Evolutionary conservation across 2,797 vertebrate species (phyloP), one percentile per base, ranked within the genome.

Genomic region (Falco columbarius): DNA sequence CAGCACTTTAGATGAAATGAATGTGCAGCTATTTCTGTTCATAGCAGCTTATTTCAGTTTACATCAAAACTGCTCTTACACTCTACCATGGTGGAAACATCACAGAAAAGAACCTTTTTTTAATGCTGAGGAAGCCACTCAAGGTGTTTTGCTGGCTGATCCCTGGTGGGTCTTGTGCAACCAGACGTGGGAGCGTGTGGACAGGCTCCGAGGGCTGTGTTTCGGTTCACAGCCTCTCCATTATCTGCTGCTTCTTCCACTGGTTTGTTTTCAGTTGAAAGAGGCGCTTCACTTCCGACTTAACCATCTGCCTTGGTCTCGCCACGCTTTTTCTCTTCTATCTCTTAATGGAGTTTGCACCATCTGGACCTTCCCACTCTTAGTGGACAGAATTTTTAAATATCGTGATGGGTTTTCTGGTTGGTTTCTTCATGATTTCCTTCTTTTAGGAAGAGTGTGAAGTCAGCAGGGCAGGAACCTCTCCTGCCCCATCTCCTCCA

Each of bases 41-140:
- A 12, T 82, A 61, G 74, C 74, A 86, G 76, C 49, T 94, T 90
- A 29, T 87, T 95, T 74, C 71, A 75, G 82, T 81, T 95, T 90
- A 38, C 55, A 84, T 61, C 59, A 71, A 59, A 93, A 14, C n/a
- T 66, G 51, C 32, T 70, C 29, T 88, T 75, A 16, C 49, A 36
- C 34, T 86, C 30, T 46, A 6, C 24, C 11, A 1, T 30, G 36
- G 29, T 56, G 55, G 67, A 91, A 81, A 24, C 47, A 67, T 30
- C 30, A 36, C 18, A 36, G 42, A 81, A 85, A 71, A 38, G 7
- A 77, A 42, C 7, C 38, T 42, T 14, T 7, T 52, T 58, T 40
- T 12, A 21, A 3, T 9, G 9, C 44, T 72, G 46, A 89, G 65
- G 32, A 46, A 71, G 20, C 16, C 30, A 80, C 42, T 19, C 15